Evolutionary conservation across 2,113 vertebrate species (phyloP).

Genomic region (Sprattus sprattus): DNA sequence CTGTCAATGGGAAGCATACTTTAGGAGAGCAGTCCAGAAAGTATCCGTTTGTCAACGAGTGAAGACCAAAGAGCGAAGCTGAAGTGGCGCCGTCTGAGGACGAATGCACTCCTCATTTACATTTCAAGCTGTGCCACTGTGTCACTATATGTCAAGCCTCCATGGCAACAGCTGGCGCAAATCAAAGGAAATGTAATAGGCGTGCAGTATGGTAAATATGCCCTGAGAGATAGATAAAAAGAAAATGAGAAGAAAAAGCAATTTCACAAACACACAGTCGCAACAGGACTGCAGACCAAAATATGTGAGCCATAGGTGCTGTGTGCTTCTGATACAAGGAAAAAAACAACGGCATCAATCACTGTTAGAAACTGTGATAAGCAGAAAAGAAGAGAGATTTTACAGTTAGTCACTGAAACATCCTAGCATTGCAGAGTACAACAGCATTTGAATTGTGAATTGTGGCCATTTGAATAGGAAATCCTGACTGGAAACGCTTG

Average conservation of each 20-base stretch:
- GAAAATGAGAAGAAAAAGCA: not conserved
- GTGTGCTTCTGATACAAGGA: not conserved
- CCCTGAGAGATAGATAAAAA: not conserved
- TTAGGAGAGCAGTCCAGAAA: not conserved
- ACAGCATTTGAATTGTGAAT: too few relatives aligned
- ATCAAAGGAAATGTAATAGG: constrained; percentile 17
- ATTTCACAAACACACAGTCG: not conserved
- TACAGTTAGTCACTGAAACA: too few relatives aligned
- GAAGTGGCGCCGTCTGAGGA: constrained; percentile 16
- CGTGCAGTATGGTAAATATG: not conserved
- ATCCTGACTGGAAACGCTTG: too few relatives aligned
- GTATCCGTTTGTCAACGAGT: not conserved
- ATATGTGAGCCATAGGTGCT: not conserved
- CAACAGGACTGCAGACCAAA: not conserved
- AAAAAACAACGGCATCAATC: constrained; percentile 7
- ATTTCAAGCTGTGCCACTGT: constrained; percentile 20
- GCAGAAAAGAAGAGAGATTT: not conserved
- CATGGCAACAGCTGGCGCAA: constrained; percentile 31
- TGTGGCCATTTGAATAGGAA: too few relatives aligned
- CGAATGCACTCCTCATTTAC: constrained; percentile 3
- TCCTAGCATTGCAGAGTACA: not conserved
- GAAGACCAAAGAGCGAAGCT: not conserved
- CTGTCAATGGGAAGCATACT: not conserved
- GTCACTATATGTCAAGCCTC: constrained; percentile 21
- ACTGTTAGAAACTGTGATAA: not conserved